Evolutionary conservation across 2,797 vertebrate genomes (phyloP), one percentile per base, ranked within the genome.

Genomic region (Sciurus carolinensis): DNA sequence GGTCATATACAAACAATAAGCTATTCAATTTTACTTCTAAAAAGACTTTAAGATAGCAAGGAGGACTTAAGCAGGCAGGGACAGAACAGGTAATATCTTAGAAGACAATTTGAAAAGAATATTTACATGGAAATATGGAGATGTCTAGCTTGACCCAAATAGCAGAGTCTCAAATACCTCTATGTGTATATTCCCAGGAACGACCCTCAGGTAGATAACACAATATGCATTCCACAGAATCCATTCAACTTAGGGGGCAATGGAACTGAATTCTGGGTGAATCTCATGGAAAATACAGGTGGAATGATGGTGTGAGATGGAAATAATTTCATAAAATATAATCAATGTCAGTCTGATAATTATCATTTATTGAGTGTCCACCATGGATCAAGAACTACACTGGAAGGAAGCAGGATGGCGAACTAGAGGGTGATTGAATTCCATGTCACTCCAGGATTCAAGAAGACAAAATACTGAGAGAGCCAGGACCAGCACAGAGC

Each of bases 241-340:
- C 72, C 86, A 96, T 0, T 92, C 28, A 42, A 39, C 54, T 93
- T 81, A 87, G 18, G 57, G 91, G 94, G 5, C 12, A 6, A 82
- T 0, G 0, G 26, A 0, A 0, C 1, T 8, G 8, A 94, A 64
- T 90, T 54, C 11, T 79, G 92, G 81, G 87, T 95, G 36, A 96
- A 90, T 28, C 69, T 73, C 6, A 90, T 12, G 18, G 36, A 86
- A 92, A 80, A 73, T 54, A n/a, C 7, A 82, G 7, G 18, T 15
- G 75, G 52, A 90, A 5, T 50, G 52, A 14, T 64, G 90, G 24
- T 36, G 36, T 30, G 7, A 93, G 1, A 42, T 28, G 24, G 47
- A 93, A 96, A 95, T 88, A 22, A 97, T 90, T 94, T 97, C 67
- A 95, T 96, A 94, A 97, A 96, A 90, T 30, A 7, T 57, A 57